Evolutionary conservation across 2,113 vertebrate species (phyloP).

Genomic region (Steatornis caripensis): DNA sequence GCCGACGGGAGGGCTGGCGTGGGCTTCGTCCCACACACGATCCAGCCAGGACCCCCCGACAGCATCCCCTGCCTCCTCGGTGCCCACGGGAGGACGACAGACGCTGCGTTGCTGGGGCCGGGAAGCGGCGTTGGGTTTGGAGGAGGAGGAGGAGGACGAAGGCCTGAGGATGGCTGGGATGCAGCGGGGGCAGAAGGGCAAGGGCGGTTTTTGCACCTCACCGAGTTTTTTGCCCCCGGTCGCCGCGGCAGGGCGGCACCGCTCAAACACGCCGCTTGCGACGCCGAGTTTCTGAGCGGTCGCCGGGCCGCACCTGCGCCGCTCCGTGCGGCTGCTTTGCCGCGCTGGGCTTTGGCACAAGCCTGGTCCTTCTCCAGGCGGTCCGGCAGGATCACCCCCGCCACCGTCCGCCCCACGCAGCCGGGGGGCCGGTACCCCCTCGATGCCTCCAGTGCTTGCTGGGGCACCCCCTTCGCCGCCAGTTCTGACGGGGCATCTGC

Average conservation of each 20-base stretch:
- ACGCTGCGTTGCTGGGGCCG: not conserved
- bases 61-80: not conserved
- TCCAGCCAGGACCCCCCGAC: accelerated
- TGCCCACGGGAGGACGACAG: not conserved
- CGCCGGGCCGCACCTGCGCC: not conserved
- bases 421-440: not conserved
- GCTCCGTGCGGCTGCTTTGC: too few species aligned
- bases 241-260: accelerated
- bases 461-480: not conserved
- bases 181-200: not conserved
- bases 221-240: not conserved
- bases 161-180: not conserved
- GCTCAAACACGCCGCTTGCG: accelerated
- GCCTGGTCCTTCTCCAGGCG: not conserved
- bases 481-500: accelerated
- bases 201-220: not conserved
- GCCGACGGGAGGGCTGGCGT: not conserved
- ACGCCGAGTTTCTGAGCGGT: not conserved
- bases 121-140: not conserved
- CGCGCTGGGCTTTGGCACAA: not conserved
- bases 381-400: not conserved
- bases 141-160: not conserved
- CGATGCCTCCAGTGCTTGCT: accelerated
- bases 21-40: not conserved
- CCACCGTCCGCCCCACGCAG: accelerated